Evolutionary conservation across 2,797 vertebrate genomes (phyloP).

Genomic region (Tapera naevia): DNA sequence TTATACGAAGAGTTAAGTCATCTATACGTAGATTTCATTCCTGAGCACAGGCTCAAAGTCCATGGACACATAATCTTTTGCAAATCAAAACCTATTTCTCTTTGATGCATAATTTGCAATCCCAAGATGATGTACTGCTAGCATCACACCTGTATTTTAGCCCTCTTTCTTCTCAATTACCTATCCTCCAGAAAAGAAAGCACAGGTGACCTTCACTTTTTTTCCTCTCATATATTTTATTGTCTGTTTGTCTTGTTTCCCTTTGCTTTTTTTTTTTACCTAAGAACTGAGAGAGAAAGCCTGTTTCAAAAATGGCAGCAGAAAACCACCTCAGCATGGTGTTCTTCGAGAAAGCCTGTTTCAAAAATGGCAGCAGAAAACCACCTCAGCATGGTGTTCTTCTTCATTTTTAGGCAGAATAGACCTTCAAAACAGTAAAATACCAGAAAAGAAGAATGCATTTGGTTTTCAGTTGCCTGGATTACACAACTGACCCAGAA

Average conservation of each 20-base stretch:
- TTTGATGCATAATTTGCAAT: constrained; percentile 41
- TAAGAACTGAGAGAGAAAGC: neutral
- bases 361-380: neutral
- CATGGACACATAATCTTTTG: constrained; percentile 51
- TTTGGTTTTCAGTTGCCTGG: neutral
- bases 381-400: neutral
- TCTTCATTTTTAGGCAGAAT: neutral
- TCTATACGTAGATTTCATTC: constrained; percentile 21
- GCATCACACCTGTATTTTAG: constrained; percentile 40
- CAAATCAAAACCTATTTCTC: constrained; percentile 46
- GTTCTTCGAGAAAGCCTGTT: neutral
- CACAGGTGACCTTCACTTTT: constrained; percentile 11
- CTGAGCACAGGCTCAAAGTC: constrained; percentile 15
- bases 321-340: neutral
- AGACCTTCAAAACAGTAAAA: neutral
- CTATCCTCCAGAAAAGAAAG: constrained; percentile 13
- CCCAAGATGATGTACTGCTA: constrained; percentile 21
- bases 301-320: neutral
- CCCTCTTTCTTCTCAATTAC: neutral
- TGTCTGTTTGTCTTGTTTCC: neutral
- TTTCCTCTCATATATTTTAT: neutral
- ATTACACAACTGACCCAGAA: neutral
- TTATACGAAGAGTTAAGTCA: constrained; percentile 23
- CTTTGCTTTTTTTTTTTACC: neutral
- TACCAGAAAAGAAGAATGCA: neutral